A percentile compares a stretch with the other conserved stretches of the same genome.
Evolutionary conservation across 2,888 invertebrate species (phyloP).

Genomic region (Sphaerolaimus hirsutus): DNA sequence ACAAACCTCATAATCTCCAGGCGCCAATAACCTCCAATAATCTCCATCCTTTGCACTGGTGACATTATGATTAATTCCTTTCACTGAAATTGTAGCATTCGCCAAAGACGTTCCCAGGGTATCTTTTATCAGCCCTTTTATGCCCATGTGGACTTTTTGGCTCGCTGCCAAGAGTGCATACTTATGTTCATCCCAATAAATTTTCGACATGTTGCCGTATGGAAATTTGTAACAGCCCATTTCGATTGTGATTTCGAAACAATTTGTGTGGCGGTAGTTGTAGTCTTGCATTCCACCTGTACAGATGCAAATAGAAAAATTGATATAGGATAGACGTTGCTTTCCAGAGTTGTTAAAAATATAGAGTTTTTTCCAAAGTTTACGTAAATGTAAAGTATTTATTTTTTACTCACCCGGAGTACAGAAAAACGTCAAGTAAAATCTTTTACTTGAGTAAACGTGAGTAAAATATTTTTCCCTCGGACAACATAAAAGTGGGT

Average conservation of each 20-base stretch:
- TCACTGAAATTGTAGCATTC: constrained; percentile 49
- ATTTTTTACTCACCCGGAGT: no score
- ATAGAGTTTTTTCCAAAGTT: no score
- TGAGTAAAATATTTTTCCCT: no score
- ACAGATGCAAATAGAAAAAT: constrained; percentile 1
- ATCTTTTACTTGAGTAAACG: no score
- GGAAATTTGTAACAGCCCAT: constrained; percentile 84
- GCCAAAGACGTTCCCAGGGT: constrained; percentile 39
- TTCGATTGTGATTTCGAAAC: constrained; percentile 80
- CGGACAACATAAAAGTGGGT: no score
- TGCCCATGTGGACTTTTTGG: constrained; percentile 51
- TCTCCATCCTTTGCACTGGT: constrained; percentile 56
- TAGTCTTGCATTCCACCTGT: constrained; percentile 93
- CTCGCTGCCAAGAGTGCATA: constrained; percentile 44
- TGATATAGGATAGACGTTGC: no score
- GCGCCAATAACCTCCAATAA: constrained; percentile 73
- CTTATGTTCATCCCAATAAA: constrained; percentile 53
- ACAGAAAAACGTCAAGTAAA: no score
- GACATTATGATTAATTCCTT: constrained; percentile 50
- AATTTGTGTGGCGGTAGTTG: constrained; percentile 72
- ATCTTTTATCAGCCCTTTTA: constrained; percentile 58
- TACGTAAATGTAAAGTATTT: no score
- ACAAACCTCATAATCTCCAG: constrained; percentile 51
- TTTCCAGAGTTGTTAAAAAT: no score
- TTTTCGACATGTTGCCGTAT: constrained; percentile 38